Base-by-base conservation (phyloP, 2,888 invertebrate species). In the Dicycla oo region DNA sequence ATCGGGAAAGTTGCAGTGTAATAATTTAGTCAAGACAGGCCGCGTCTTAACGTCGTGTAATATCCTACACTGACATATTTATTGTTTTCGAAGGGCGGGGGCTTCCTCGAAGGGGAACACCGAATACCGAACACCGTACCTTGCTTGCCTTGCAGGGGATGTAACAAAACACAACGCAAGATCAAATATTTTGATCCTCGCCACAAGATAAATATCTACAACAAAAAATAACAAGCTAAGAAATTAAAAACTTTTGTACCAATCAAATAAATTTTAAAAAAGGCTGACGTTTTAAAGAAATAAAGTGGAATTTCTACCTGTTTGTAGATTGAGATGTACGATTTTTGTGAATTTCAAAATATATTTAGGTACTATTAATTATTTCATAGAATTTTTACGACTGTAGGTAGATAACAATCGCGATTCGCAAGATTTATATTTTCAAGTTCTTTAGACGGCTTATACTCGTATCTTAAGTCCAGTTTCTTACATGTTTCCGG, bases 31-130 rank as follows among this genome's bases (percentile, higher is more conserved):
- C 93, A 93, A 92, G 94, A 89, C 88, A 86, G 83, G 78, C 71
- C 88, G 79, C 87, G 91, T 91, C 92, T 92, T 90, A 91, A 88
- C 91, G 90, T 91, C 92, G 89, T 93, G 94, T 95, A 93, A 95
- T 95, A 94, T 94, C 93, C 93, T 89, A 89, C 91, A 90, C 93
- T 95, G 95, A 95, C 96, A 96, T 94, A 96, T 96, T 96, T 96
- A 96, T 96, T 94, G 95, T 94, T 93, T 91, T 86, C 80, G 82
- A 88, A 91, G 94, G 94, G 91, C 89, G 91, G 90, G 92, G 93
- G 92, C 79, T 82, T 85, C 86, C 64, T 23, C 73, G 84, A 85
- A 85, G 87, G 86, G 86, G 86, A 63, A 57, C 57, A 54, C 20
- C 51, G 45, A 45, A 58, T 45, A 57, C 73, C 56, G 77, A 64